Evolutionary conservation across 2,797 vertebrate genomes (phyloP).

Genomic region (Esox masquinongy): DNA sequence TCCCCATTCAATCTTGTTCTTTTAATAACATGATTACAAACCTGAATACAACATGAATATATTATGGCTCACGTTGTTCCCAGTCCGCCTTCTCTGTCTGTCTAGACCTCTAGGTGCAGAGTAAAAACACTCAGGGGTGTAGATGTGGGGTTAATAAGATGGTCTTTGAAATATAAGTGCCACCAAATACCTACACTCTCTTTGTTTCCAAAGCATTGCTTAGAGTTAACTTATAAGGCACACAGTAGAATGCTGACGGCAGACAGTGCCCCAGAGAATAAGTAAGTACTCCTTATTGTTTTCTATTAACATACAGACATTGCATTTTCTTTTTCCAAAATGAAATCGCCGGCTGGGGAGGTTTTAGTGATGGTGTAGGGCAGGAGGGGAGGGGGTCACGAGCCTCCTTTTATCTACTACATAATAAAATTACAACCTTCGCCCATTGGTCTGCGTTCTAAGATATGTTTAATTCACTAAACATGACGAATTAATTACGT

Average conservation of each 20-base stretch:
- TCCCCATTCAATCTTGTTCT: conserved; percentile 71
- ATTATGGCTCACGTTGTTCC: conserved; percentile 61
- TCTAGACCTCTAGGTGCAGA: conserved; percentile 13
- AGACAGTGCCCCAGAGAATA: conserved; percentile 68
- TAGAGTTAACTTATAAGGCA: conserved; percentile 37
- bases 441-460: conserved; percentile 60
- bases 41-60: conserved; percentile 72
- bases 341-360: conserved; percentile 68
- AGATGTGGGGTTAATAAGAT: conserved; percentile 57
- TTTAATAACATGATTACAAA: conserved; percentile 76
- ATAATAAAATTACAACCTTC: conserved; percentile 69
- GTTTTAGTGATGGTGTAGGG: conserved; percentile 25
- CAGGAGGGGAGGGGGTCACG: conserved; percentile 31
- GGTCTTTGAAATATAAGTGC: conserved; percentile 44
- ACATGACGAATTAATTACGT: conserved; percentile 80
- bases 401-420: conserved; percentile 72
- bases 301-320: conserved; percentile 71
- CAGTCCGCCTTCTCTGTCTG: conserved; percentile 32
- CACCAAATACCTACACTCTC: conserved; percentile 30
- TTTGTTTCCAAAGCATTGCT: conserved; percentile 51
- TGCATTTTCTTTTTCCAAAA: conserved; percentile 64
- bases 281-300: conserved; percentile 72
- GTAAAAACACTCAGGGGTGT: conserved; percentile 6
- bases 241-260: conserved; percentile 62
- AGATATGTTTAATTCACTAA: conserved; percentile 77